Percentiles rank a stretch among this genome's conserved stretches.
These are phyloP conservation scores for Philypnodon macrostomus DNA, from an alignment of 2,797 vertebrate genomes.

Conservation along the genomic window DNA sequence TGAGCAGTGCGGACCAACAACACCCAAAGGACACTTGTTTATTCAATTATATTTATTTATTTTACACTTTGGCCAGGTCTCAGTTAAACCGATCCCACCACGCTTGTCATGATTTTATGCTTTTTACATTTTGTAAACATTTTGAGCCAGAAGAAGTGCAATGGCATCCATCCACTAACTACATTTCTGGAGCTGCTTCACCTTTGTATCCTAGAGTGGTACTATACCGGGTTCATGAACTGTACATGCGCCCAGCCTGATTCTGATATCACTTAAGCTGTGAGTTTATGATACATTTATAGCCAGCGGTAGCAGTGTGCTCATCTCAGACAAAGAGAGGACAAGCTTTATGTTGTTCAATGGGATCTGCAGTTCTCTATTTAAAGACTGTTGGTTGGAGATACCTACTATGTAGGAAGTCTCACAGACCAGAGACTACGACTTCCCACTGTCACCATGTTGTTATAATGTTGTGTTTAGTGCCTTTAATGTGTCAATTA, in stretches of 20 bases:
- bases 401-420: conserved; percentile 80
- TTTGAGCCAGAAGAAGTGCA: conserved; percentile 77
- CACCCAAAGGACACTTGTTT: conserved; percentile 49
- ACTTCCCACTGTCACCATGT: conserved; percentile 37
- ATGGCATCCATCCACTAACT: conserved; percentile 67
- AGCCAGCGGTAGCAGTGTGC: conserved; percentile 47
- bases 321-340: conserved; percentile 56
- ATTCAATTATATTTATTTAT: conserved; percentile 71
- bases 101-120: conserved; percentile 43
- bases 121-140: conserved; percentile 56
- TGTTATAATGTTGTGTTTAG: conserved; percentile 43
- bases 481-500: conserved; percentile 40
- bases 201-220: conserved; percentile 80
- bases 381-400: conserved; percentile 61
- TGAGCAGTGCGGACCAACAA: conserved; percentile 62
- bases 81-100: conserved; percentile 26
- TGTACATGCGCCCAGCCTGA: conserved; percentile 67
- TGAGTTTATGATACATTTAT: conserved; percentile 71
- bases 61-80: conserved; percentile 35
- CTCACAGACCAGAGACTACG: conserved; percentile 59
- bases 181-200: conserved; percentile 77
- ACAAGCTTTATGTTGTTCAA: conserved; percentile 61
- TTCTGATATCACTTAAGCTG: conserved; percentile 81
- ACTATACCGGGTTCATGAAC: conserved; percentile 82
- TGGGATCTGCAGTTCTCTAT: conserved; percentile 68